phyloP scores from a whole-genome alignment of 1,140 invertebrate species.

The Atta colombica region DNA sequence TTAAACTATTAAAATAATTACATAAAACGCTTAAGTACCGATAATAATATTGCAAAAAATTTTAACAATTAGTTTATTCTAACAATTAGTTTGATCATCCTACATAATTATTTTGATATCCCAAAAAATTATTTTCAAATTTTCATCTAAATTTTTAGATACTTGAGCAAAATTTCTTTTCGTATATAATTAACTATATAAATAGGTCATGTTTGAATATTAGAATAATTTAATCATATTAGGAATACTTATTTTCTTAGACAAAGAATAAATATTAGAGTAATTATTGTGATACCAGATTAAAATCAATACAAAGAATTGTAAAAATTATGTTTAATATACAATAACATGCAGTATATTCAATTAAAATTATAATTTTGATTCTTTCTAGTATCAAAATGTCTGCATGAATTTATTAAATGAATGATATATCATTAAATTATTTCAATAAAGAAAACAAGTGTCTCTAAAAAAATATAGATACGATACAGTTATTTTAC shows the following conservation, averaged over 20 bases:
- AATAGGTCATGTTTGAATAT: too few relatives aligned
- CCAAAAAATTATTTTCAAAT: too few relatives aligned
- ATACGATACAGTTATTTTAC: conserved; percentile 66
- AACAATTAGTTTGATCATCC: too few relatives aligned
- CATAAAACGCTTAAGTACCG: too few relatives aligned
- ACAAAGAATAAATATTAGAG: neutral
- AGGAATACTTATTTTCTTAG: neutral
- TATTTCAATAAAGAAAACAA: neutral
- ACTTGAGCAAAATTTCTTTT: too few relatives aligned
- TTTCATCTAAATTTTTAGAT: too few relatives aligned
- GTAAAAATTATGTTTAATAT: neutral
- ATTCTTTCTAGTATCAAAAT: neutral
- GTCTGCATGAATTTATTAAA: neutral
- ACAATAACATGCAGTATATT: neutral
- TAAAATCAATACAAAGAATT: neutral
- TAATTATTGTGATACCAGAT: neutral
- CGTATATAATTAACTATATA: too few relatives aligned
- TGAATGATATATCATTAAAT: neutral
- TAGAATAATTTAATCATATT: too few relatives aligned
- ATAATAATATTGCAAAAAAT: too few relatives aligned
- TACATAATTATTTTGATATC: too few relatives aligned
- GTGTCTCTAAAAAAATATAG: neutral
- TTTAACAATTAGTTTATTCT: too few relatives aligned
- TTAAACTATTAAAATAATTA: too few relatives aligned
- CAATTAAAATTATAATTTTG: neutral